phyloP scores from a whole-genome alignment of 2,888 invertebrate genomes.

The Pristionchus exspectatus region DNA sequence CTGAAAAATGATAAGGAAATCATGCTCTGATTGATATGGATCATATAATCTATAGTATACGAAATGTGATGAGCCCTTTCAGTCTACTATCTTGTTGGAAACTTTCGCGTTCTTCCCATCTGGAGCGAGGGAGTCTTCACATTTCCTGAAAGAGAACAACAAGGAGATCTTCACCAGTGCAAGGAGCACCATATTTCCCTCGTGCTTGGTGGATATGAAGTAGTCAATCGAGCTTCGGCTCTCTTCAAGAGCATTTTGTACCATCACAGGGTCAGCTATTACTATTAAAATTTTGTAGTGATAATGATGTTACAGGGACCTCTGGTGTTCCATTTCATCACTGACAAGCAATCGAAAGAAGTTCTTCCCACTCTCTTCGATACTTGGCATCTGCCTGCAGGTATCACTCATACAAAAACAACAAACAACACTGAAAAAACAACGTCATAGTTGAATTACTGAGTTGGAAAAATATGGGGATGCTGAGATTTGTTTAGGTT shows the following conservation, averaged over 20 bases:
- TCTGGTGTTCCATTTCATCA: constrained; percentile 62
- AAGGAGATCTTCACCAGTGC: neutral
- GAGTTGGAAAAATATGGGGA: neutral
- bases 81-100: constrained; percentile 22
- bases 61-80: neutral
- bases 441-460: neutral
- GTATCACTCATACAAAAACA: neutral
- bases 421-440: neutral
- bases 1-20: too few relatives aligned
- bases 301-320: constrained; percentile 24
- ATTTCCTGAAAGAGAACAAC: neutral
- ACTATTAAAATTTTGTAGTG: neutral
- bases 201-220: constrained; percentile 45
- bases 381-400: constrained; percentile 44
- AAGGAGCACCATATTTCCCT: constrained; percentile 51
- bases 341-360: constrained; percentile 56
- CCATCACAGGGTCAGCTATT: constrained; percentile 20
- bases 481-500: neutral
- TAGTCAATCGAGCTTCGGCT: constrained; percentile 8
- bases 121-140: constrained; percentile 1
- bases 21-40: too few relatives aligned
- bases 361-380: constrained; percentile 44
- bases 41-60: too few relatives aligned
- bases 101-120: neutral
- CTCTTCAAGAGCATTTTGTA: constrained; percentile 53